Evolutionary conservation across 2,888 invertebrate genomes (phyloP), one percentile per base, ranked within the genome.

Genomic region (Augiades crinisus): DNA sequence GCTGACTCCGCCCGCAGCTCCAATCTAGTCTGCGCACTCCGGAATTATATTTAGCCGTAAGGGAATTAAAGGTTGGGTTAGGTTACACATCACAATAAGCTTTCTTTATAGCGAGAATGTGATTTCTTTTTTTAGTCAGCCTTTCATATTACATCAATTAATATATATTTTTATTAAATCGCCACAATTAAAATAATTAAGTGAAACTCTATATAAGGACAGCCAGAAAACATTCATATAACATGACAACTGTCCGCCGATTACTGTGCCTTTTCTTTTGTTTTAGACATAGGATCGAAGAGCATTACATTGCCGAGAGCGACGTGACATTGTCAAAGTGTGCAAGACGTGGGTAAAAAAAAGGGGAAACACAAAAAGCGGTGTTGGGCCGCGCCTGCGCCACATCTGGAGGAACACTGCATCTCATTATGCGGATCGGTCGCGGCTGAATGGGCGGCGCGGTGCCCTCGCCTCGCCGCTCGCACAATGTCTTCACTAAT

Each of bases 341-440:
- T 64, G 60, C 61, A 61, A 56, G 55, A 61, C 59, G 64, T 57
- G 60, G 61, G 59, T 62, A 67, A 65, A 77, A 75, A n/a, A 73
- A 76, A 67, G 66, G 63, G 30, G 70, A 69, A 68, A 71, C 73
- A 78, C 78, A 85, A 85, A 83, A 82, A 82, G 74, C 71, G 70
- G 66, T 68, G 69, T 67, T 68, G 72, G 73, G 82, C 78, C 79
- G 79, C 86, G 86, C 79, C 83, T 87, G 87, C 81, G 81, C 77
- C 81, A 79, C 87, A 87, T 87, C 85, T 87, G 88, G 82, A 74
- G 75, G 76, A 76, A 78, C 77, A 78, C 76, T 82, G 86, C 85
- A 84, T 81, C 81, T 81, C 81, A 83, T 85, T 84, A 85, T 79
- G 77, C 75, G 76, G 73, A 76, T 72, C 78, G 73, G 84, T 81